A percentile compares a stretch with the other conserved stretches of the same genome.
Conservation (phyloP, 2,888 invertebrate species). For the Euplagia quadripunctaria region DNA sequence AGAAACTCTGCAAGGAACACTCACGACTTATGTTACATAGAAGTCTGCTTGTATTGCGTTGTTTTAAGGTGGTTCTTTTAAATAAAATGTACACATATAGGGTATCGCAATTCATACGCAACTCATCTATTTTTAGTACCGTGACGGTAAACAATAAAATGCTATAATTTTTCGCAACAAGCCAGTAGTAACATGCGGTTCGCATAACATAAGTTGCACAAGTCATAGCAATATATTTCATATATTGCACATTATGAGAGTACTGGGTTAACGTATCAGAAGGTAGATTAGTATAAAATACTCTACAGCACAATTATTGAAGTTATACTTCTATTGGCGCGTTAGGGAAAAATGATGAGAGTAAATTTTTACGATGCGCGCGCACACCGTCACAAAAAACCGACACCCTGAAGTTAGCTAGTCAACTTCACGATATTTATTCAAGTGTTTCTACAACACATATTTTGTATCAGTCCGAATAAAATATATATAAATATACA, state of each 20-base stretch:
- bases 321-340: too few species aligned
- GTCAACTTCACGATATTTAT: too few species aligned
- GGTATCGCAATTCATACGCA: slow-evolving; percentile 10
- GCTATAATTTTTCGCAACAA: slow-evolving; percentile 28
- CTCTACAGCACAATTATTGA: too few species aligned
- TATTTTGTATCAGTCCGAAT: too few species aligned
- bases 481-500: too few species aligned
- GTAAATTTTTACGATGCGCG: too few species aligned
- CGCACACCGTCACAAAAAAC: too few species aligned
- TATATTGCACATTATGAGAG: slow-evolving; percentile 6
- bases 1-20: neutral
- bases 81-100: neutral
- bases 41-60: neutral
- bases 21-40: neutral
- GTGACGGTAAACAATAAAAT: slow-evolving; percentile 23
- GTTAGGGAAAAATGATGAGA: too few species aligned
- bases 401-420: too few species aligned
- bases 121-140: slow-evolving; percentile 13
- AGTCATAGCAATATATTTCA: slow-evolving; percentile 1
- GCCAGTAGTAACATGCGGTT: slow-evolving; percentile 23
- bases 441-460: too few species aligned
- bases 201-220: slow-evolving; percentile 31
- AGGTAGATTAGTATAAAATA: too few species aligned
- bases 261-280: neutral
- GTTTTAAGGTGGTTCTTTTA: neutral